phyloP scores from a whole-genome alignment of 2,797 vertebrate genomes.

The Acanthis flammea region DNA sequence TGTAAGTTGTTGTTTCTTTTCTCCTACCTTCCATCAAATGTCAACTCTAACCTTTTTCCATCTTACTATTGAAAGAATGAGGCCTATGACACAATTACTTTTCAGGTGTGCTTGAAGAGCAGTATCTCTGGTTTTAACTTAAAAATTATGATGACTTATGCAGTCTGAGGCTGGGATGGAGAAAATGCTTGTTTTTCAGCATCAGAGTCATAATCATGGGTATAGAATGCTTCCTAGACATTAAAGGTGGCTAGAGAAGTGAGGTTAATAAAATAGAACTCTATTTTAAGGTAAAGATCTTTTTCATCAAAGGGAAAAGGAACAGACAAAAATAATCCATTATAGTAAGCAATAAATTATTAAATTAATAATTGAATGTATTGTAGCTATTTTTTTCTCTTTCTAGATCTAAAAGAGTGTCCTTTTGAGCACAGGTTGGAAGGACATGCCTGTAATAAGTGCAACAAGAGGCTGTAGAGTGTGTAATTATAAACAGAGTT shows the following conservation, averaged over 20 bases:
- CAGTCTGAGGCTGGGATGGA: not conserved
- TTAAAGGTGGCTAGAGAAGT: not conserved
- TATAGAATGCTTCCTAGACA: not conserved
- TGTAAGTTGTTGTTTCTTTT: not conserved
- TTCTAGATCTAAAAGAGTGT: not conserved
- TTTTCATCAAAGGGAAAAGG: not conserved
- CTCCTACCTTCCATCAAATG: not conserved
- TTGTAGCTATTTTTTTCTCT: not conserved
- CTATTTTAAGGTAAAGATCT: not conserved
- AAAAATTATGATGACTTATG: not conserved
- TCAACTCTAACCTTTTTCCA: not conserved
- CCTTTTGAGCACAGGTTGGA: not conserved
- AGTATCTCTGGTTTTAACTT: not conserved
- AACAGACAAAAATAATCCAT: not conserved
- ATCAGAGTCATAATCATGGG: not conserved
- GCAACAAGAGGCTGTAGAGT: not conserved
- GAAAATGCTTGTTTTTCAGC: not conserved
- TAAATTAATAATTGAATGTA: not conserved
- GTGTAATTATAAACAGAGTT: not conserved
- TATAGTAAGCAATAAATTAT: not conserved
- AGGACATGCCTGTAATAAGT: not conserved
- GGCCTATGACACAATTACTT: not conserved
- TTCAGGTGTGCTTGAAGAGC: not conserved
- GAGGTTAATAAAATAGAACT: not conserved
- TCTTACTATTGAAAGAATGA: not conserved